These are phyloP conservation scores for Sturnus vulgaris DNA, from an alignment of 2,113 vertebrate species.

Conservation along the genomic window DNA sequence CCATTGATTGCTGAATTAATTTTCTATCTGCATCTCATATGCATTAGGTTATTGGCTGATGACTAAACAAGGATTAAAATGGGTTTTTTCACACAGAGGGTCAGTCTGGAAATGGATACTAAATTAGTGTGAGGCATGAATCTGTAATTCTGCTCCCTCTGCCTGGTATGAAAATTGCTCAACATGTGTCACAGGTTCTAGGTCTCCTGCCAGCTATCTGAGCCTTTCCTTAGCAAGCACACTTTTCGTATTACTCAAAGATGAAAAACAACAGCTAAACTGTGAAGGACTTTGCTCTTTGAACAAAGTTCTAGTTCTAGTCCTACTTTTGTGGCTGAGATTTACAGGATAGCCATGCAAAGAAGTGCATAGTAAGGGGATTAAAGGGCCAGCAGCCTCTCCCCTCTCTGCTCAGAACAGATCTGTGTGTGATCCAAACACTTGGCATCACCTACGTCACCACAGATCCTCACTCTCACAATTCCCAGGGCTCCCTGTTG, in stretches of 20 bases:
- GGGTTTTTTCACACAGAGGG: not conserved
- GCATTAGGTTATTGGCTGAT: not conserved
- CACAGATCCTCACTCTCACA: not conserved
- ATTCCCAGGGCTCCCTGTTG: not conserved
- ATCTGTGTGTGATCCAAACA: accelerated
- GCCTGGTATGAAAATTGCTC: constrained; percentile 47
- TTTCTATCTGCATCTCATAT: constrained; percentile 72
- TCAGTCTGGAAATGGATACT: not conserved
- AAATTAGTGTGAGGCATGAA: not conserved
- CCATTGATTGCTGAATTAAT: not conserved
- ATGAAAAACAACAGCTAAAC: constrained; percentile 37
- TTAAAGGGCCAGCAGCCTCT: not conserved
- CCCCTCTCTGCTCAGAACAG: not conserved
- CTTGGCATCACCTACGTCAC: not conserved
- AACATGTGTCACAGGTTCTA: constrained; percentile 53
- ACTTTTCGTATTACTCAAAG: not conserved
- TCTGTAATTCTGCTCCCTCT: constrained; percentile 1
- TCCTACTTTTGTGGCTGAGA: not conserved
- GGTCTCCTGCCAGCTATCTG: constrained; percentile 23
- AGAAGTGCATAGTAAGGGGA: not conserved
- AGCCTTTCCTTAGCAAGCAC: not conserved
- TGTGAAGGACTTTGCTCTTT: not conserved
- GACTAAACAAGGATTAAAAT: not conserved
- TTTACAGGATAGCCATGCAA: not conserved
- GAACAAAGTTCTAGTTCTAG: not conserved